A percentile compares a stretch with the other conserved stretches of the same genome.
These are phyloP conservation scores for Dolichotis patagonum DNA, from an alignment of 2,113 vertebrate genomes.

Conservation along the genomic window DNA sequence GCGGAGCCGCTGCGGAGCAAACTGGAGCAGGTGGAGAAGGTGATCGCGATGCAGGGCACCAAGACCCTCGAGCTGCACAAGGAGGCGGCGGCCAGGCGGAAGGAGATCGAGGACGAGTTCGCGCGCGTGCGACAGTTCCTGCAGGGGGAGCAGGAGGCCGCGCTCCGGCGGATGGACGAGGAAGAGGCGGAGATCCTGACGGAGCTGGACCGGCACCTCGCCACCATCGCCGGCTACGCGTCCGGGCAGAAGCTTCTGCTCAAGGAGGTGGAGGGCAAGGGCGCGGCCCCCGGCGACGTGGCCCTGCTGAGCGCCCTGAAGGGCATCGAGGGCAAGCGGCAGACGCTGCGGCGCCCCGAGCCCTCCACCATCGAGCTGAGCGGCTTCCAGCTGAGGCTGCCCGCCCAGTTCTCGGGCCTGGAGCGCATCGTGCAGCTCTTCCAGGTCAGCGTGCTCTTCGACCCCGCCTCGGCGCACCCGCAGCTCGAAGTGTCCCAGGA, in stretches of 20 bases:
- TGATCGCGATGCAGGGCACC: not conserved
- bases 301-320: not conserved
- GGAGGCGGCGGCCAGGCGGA: not conserved
- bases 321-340: not conserved
- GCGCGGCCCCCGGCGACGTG: not conserved
- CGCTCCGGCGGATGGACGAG: not conserved
- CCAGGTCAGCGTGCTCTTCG: conserved; percentile 44
- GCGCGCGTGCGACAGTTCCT: not conserved
- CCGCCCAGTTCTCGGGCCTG: conserved; percentile 30
- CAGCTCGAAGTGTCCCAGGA: conserved; percentile 57
- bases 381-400: not conserved
- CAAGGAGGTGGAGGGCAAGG: not conserved
- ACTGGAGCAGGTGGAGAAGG: not conserved
- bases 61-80: not conserved
- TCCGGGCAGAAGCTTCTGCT: not conserved
- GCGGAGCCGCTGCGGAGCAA: not conserved
- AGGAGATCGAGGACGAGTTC: not conserved
- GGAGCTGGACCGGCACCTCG: not conserved
- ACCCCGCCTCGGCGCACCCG: conserved; percentile 67
- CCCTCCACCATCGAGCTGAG: not conserved
- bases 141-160: not conserved
- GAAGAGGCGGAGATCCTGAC: not conserved
- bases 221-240: not conserved
- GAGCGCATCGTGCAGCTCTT: conserved; percentile 49
- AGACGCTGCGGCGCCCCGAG: not conserved